Conservation (phyloP, 2,113 vertebrate species). For the Brachirus orientalis region DNA sequence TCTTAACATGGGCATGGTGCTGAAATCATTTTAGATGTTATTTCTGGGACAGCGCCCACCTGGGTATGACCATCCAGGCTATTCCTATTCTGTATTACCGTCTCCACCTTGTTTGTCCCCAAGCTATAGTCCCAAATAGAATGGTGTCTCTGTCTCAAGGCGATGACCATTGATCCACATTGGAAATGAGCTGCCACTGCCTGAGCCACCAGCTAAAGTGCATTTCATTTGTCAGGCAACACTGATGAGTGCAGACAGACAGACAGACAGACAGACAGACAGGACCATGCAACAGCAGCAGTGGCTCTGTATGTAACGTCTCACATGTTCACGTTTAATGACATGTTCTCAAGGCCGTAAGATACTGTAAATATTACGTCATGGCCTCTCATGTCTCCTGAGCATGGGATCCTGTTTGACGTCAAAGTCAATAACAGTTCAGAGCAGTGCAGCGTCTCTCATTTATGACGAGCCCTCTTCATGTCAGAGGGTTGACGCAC, state of each 20-base stretch:
- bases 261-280: conserved; percentile 30
- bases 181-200: conserved; percentile 63
- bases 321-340: background rate
- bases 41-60: conserved; percentile 53
- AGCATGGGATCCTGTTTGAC: background rate
- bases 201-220: conserved; percentile 48
- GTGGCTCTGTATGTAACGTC: background rate
- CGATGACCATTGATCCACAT: conserved; percentile 70
- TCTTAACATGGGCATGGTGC: conserved; percentile 67
- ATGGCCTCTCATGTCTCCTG: background rate
- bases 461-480: background rate
- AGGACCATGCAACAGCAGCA: background rate
- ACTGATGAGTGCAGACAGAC: conserved; percentile 35
- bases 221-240: conserved; percentile 47
- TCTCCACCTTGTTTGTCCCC: conserved; percentile 62
- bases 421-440: background rate
- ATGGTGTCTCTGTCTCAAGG: conserved; percentile 72
- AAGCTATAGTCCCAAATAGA: conserved; percentile 74
- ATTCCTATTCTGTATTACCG: conserved; percentile 75
- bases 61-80: conserved; percentile 53
- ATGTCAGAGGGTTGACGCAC: background rate
- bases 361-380: background rate
- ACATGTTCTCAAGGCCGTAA: background rate
- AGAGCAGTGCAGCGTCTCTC: background rate
- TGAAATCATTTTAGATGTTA: conserved; percentile 76